These are phyloP conservation scores for Ispidina lecontei DNA, from an alignment of 2,797 vertebrate species.

Conservation along the genomic window DNA sequence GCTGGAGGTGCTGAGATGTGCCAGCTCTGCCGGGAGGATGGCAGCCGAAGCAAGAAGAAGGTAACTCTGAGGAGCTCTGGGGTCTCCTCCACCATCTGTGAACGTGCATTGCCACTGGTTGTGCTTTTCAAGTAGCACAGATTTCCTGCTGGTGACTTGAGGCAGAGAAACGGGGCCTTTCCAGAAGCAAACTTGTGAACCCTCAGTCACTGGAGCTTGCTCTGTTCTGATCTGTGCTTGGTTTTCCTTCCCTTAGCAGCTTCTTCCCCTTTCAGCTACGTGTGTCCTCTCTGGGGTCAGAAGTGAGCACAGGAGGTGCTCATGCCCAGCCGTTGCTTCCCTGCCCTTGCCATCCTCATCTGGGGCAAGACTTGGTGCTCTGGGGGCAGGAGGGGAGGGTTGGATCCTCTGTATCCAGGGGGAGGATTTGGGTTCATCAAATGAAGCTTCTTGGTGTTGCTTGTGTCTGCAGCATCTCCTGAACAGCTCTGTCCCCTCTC, in stretches of 20 bases:
- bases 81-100: accelerated
- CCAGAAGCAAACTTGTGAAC: background rate
- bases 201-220: background rate
- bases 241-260: background rate
- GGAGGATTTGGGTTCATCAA: background rate
- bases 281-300: background rate
- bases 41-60: constrained; percentile 80
- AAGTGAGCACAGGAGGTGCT: background rate
- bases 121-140: accelerated
- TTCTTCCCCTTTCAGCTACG: background rate
- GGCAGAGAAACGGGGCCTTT: background rate
- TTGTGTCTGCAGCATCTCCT: background rate
- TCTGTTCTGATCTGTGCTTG: background rate
- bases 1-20: constrained; percentile 76
- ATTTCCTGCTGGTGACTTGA: accelerated
- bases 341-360: no score
- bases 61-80: constrained; percentile 46
- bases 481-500: background rate
- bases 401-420: accelerated
- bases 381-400: background rate
- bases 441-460: background rate
- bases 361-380: no score
- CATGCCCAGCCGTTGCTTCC: background rate
- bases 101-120: accelerated
- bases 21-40: constrained; percentile 83